Conservation (phyloP, 1,140 invertebrate species). For the Macrotrachela quadricornifera region DNA sequence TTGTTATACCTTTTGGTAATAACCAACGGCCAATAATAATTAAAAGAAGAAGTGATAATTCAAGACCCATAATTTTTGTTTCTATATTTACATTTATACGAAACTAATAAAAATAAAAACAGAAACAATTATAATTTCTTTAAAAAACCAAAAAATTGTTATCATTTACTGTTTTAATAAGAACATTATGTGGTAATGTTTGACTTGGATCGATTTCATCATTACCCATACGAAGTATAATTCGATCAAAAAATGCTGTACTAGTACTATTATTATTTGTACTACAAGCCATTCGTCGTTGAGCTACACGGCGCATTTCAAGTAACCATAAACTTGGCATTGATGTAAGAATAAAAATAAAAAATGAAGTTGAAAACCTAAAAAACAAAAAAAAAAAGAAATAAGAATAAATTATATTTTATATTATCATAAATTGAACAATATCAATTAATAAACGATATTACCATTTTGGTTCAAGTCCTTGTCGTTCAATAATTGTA, state of each 20-base stretch:
- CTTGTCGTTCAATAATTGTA: constrained; percentile 15
- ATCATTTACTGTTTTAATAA: too few species aligned
- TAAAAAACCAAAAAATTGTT: too few species aligned
- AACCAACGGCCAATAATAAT: constrained; percentile 8
- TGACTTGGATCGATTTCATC: too few species aligned
- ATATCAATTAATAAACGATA: neutral
- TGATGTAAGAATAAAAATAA: constrained; percentile 4
- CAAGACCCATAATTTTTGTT: neutral
- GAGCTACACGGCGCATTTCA: neutral
- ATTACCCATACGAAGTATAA: too few species aligned
- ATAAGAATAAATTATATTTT: neutral
- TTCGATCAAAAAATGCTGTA: too few species aligned
- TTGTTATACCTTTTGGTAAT: constrained; percentile 8
- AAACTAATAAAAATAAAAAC: too few species aligned
- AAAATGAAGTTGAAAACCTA: constrained; percentile 9
- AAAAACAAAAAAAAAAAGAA: neutral
- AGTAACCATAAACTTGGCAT: constrained; percentile 6
- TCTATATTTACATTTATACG: too few species aligned
- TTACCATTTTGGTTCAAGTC: constrained; percentile 9
- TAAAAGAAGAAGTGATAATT: constrained; percentile 3
- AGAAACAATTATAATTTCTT: too few species aligned
- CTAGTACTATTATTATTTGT: too few species aligned
- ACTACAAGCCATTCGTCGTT: neutral
- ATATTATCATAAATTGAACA: neutral
- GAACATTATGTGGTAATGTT: too few species aligned